Evolutionary conservation across 2,797 vertebrate genomes (phyloP), one percentile per base, ranked within the genome.

Genomic region (Pipistrellus pygmaeus): DNA sequence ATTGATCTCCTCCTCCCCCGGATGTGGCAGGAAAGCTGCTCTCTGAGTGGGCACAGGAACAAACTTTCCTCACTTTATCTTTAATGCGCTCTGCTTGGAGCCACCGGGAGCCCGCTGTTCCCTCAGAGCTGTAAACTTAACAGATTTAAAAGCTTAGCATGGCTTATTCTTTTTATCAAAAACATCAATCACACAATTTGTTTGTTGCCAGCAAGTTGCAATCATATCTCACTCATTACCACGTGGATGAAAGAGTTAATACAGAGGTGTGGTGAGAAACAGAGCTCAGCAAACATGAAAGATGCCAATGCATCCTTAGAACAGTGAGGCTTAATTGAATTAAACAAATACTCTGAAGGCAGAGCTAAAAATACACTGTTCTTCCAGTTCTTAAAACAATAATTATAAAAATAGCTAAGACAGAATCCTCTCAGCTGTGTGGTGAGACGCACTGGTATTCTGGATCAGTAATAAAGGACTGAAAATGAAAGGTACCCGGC

Each of bases 141-240:
- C 64, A 71, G 73, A 85, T 73, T 94, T 8, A 66, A 71, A 72
- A n/a, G 6, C 77, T 85, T 93, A 76, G 95, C 86, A 64, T 57
- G 32, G 35, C 35, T 86, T 88, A 62, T 17, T 92, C 8, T 84
- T 44, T 38, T 88, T 66, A 41, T 91, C 15, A 80, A 87, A 95
- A 89, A 93, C 62, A 83, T 88, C 87, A 77, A 86, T 88, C 95
- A 11, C 44, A n/a, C 21, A 92, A 32, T 60, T 85, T 91, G 80
- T 77, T 88, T 78, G 11, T 75, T 77, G 38, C 44, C 90, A 64
- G 60, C 8, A 68, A 18, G 53, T 68, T 71, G 68, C 38, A 91
- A 64, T 88, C 84, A 80, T 27, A 17, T 84, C 57, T 92, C 41
- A 60, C 55, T 92, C 46, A 72, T n/a, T 44, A 81, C 3, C 15